Percentiles rank a stretch among this genome's conserved stretches.
These are phyloP conservation scores for Belgica antarctica DNA, from an alignment of 2,888 invertebrate genomes.

Conservation along the genomic window DNA sequence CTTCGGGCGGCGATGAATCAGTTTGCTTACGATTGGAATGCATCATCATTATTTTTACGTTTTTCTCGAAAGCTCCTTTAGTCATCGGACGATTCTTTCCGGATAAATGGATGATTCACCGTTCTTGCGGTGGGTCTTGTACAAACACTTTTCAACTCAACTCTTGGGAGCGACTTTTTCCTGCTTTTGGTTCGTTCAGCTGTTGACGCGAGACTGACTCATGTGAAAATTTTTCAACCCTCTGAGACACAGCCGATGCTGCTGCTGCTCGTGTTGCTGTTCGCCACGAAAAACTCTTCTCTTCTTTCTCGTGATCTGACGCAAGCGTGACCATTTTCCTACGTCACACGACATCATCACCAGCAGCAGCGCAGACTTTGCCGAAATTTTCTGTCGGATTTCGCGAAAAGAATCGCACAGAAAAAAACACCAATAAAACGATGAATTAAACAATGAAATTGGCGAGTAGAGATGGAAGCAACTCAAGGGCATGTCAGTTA, in stretches of 20 bases:
- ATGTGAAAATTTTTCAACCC: constrained; percentile 25
- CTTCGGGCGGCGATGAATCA: constrained; percentile 24
- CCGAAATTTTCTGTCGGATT: constrained; percentile 1
- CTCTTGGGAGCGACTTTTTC: background rate
- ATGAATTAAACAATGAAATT: background rate
- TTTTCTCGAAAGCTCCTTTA: constrained; percentile 10
- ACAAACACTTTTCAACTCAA: background rate
- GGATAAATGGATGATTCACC: constrained; percentile 15
- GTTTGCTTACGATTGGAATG: constrained; percentile 41
- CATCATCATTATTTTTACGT: constrained; percentile 44
- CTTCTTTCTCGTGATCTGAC: constrained; percentile 21
- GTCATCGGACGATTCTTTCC: constrained; percentile 11
- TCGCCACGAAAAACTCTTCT: background rate
- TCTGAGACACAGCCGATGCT: background rate
- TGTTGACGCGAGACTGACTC: constrained; percentile 32
- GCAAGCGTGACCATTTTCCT: constrained; percentile 38
- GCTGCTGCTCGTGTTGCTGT: background rate
- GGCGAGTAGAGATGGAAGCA: background rate
- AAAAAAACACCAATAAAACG: background rate
- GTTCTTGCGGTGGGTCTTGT: background rate
- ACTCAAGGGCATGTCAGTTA: constrained; percentile 16
- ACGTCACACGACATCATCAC: constrained; percentile 22
- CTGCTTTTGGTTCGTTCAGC: constrained; percentile 28
- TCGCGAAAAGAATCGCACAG: background rate
- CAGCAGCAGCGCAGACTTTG: constrained; percentile 22